Percentiles rank a stretch among this genome's conserved stretches.
phyloP scores from a whole-genome alignment of 2,113 vertebrate genomes.

The Ia io region DNA sequence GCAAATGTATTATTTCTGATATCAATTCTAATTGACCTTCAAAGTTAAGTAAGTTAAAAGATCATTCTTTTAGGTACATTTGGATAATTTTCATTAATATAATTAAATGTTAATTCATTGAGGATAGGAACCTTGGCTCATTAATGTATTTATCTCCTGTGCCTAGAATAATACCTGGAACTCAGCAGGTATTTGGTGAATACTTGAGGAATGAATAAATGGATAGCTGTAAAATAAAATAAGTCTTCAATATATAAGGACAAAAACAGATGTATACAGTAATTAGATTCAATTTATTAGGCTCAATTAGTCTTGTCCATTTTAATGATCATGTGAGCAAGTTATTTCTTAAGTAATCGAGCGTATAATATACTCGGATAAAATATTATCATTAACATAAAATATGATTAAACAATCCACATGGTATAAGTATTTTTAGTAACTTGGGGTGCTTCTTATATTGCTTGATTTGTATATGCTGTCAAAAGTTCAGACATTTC shows the following conservation, averaged over 20 bases:
- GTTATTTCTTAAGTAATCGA: background rate
- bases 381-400: background rate
- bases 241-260: background rate
- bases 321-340: background rate
- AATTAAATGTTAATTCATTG: background rate
- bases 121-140: background rate
- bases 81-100: slow-evolving; percentile 11
- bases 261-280: background rate
- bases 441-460: background rate
- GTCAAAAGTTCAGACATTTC: background rate
- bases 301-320: background rate
- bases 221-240: slow-evolving; percentile 1
- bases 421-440: background rate
- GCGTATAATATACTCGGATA: background rate
- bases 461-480: background rate
- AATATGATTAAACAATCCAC: background rate
- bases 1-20: slow-evolving; percentile 10
- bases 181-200: background rate
- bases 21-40: background rate
- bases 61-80: background rate
- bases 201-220: background rate
- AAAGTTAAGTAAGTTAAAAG: slow-evolving; percentile 11
- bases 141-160: background rate
- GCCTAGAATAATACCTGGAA: background rate
- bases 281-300: background rate